phyloP scores from a whole-genome alignment of 2,113 vertebrate species.

The Sprattus sprattus region DNA sequence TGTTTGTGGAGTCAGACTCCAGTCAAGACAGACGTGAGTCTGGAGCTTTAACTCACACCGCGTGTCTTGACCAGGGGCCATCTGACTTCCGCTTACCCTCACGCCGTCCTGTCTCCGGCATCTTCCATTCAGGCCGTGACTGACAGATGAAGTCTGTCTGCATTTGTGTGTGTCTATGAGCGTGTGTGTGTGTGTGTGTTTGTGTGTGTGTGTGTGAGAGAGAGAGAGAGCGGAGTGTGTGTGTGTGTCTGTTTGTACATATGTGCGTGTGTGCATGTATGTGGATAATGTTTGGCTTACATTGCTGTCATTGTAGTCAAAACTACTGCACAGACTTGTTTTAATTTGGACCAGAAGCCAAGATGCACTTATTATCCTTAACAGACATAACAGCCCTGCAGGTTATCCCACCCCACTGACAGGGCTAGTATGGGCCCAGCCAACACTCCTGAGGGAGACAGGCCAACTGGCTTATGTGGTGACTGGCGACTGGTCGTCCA shows the following conservation, averaged over 20 bases:
- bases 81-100: neutral
- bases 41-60: neutral
- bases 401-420: neutral
- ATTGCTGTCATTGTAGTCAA: neutral
- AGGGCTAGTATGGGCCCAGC: neutral
- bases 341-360: neutral
- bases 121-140: conserved; percentile 2
- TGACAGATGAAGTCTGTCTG: conserved; percentile 15
- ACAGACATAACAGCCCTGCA: conserved; percentile 7
- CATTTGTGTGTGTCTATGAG: neutral
- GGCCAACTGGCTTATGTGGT: neutral
- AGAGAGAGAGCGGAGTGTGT: neutral
- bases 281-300: neutral
- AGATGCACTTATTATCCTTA: neutral
- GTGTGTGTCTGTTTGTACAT: neutral
- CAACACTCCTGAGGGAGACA: neutral
- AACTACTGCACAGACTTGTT: neutral
- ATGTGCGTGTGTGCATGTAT: neutral
- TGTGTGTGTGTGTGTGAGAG: neutral
- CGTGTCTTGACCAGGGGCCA: conserved; percentile 13
- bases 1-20: neutral
- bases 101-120: neutral
- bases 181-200: neutral
- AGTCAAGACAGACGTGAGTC: neutral
- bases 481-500: neutral